phyloP scores from a whole-genome alignment of 1,140 invertebrate genomes.

The Drosophila persimilis region DNA sequence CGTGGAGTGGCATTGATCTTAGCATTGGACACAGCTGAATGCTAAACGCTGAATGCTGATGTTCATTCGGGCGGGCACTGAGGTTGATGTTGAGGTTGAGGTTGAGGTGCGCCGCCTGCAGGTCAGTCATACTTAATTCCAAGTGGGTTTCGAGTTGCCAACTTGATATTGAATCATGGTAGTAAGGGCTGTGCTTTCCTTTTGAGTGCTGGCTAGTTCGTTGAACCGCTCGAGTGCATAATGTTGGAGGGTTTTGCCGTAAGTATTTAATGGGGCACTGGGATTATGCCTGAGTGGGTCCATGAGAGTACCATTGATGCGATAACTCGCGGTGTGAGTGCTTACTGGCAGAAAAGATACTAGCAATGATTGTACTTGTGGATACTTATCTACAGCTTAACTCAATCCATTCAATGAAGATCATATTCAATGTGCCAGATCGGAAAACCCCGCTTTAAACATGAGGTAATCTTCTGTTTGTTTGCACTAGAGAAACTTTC shows the following conservation, averaged over 20 bases:
- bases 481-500: constrained; percentile 5
- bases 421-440: no score
- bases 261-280: constrained; percentile 50
- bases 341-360: constrained; percentile 1
- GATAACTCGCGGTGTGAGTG: neutral
- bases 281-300: constrained; percentile 31
- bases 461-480: constrained; percentile 4
- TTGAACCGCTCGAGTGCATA: constrained; percentile 40
- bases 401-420: neutral
- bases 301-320: neutral
- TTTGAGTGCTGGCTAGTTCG: constrained; percentile 53
- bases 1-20: constrained; percentile 76
- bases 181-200: constrained; percentile 34
- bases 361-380: neutral
- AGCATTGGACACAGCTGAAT: constrained; percentile 67
- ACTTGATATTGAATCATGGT: constrained; percentile 48
- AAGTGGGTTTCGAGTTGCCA: constrained; percentile 62
- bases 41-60: constrained; percentile 42
- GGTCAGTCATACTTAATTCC: constrained; percentile 62
- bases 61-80: neutral
- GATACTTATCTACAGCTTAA: neutral
- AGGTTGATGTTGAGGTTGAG: constrained; percentile 53
- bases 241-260: constrained; percentile 19
- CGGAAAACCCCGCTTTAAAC: neutral
- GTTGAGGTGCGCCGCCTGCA: constrained; percentile 48